Evolutionary conservation across 2,797 vertebrate species (phyloP).

Genomic region (Periophthalmus magnuspinnatus): DNA sequence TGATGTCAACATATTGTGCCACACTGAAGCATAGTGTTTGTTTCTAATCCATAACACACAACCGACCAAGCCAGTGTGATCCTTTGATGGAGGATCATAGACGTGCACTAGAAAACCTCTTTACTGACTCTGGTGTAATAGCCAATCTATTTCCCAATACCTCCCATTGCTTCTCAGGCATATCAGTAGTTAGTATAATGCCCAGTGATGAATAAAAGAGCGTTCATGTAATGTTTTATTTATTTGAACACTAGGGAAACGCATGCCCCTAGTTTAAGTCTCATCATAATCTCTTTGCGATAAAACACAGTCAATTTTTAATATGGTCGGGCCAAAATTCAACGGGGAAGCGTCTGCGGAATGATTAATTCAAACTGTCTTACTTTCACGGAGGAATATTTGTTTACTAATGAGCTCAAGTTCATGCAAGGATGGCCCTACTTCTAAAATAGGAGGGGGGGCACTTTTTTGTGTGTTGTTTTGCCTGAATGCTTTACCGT

Average conservation of each 20-base stretch:
- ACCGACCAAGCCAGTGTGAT: neutral
- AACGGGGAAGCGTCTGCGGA: constrained; percentile 45
- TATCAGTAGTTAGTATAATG: constrained; percentile 18
- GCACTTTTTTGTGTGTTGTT: constrained; percentile 6
- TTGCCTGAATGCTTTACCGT: constrained; percentile 18
- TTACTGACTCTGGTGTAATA: neutral
- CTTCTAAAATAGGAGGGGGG: neutral
- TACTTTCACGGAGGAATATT: constrained; percentile 36
- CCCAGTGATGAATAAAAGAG: constrained; percentile 56
- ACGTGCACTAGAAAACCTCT: neutral
- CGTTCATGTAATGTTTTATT: constrained; percentile 51
- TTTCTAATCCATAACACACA: constrained; percentile 17
- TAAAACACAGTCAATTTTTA: constrained; percentile 43
- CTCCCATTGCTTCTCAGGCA: neutral
- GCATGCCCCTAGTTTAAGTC: constrained; percentile 13
- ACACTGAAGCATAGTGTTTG: constrained; percentile 4
- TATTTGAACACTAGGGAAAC: constrained; percentile 24
- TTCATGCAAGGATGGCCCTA: constrained; percentile 29
- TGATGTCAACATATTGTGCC: constrained; percentile 7
- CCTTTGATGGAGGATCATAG: constrained; percentile 23
- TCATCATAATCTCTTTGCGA: constrained; percentile 27
- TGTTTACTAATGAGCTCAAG: constrained; percentile 42
- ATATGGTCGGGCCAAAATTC: constrained; percentile 39
- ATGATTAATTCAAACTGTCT: constrained; percentile 53
- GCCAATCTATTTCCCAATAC: constrained; percentile 9